Percentiles rank a stretch among this genome's conserved stretches.
phyloP scores from a whole-genome alignment of 1,140 invertebrate species.

The Conus ventricosus region DNA sequence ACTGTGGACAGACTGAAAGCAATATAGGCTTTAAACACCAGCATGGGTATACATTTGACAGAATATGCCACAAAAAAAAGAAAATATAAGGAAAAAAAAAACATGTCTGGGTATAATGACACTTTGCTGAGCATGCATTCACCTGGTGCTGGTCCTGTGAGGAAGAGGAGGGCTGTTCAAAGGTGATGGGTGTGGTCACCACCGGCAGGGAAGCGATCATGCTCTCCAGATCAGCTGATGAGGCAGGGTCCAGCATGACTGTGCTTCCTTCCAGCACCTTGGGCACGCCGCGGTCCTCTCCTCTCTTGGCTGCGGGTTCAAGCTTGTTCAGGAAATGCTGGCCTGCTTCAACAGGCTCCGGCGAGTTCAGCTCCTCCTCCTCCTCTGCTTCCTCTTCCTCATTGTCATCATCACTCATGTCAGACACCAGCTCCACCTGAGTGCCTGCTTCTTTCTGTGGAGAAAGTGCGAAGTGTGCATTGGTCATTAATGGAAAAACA shows the following conservation, averaged over 20 bases:
- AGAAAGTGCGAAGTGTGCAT: neutral
- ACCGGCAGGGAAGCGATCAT: constrained; percentile 24
- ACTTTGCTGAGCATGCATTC: neutral
- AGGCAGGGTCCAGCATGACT: constrained; percentile 1
- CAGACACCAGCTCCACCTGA: constrained; percentile 44
- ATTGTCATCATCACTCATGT: constrained; percentile 36
- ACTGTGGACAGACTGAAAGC: too few relatives aligned
- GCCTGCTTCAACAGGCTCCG: too few relatives aligned
- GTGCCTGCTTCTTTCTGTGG: constrained; percentile 46
- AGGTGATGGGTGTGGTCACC: constrained; percentile 17
- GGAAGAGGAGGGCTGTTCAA: neutral
- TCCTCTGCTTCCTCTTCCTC: neutral
- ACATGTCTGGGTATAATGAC: neutral
- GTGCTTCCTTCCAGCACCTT: constrained; percentile 9
- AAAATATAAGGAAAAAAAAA: neutral
- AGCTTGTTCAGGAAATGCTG: constrained; percentile 8
- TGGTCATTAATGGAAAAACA: too few relatives aligned
- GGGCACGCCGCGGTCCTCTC: neutral
- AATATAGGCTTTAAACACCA: too few relatives aligned
- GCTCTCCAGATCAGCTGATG: constrained; percentile 23
- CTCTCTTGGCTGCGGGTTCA: neutral
- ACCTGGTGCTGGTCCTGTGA: constrained; percentile 1
- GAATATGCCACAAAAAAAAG: too few relatives aligned
- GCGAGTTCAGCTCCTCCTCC: neutral
- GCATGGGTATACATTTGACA: too few relatives aligned